Evolutionary conservation across 2,797 vertebrate genomes (phyloP).

Genomic region (Nyctibius grandis): DNA sequence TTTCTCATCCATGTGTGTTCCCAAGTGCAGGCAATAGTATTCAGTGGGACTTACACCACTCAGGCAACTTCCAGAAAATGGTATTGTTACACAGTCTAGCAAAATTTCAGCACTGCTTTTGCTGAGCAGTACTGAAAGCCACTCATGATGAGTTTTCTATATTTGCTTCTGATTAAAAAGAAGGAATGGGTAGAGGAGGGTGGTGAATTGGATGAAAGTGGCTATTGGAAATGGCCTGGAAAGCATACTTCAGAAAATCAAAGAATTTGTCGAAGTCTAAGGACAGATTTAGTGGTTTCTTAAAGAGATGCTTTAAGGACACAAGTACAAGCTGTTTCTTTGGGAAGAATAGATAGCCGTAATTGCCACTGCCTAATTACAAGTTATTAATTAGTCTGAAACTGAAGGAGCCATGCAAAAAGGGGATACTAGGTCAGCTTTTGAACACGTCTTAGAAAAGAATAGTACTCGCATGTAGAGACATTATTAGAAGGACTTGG

Average conservation of each 20-base stretch:
- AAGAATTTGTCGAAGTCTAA: neutral
- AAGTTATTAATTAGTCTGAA: slow-evolving; percentile 36
- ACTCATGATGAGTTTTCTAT: neutral
- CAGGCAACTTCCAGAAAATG: neutral
- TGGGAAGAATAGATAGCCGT: slow-evolving; percentile 12
- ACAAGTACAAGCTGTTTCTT: slow-evolving; percentile 23
- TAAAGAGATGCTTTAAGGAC: neutral
- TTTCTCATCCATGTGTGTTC: neutral
- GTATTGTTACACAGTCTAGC: neutral
- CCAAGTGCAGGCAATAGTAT: neutral
- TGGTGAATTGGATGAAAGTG: neutral
- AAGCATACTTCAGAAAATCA: slow-evolving; percentile 36
- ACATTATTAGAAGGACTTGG: neutral
- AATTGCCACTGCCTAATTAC: slow-evolving; percentile 45
- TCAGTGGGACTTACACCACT: neutral
- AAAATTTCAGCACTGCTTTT: neutral
- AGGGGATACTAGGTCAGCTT: neutral
- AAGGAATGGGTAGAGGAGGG: neutral
- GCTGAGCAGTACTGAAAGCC: neutral
- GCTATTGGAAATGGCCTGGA: neutral
- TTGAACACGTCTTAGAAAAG: neutral
- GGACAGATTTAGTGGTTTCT: slow-evolving; percentile 9
- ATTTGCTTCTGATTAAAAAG: neutral
- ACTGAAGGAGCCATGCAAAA: slow-evolving; percentile 5
- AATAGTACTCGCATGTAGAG: neutral